Evolutionary conservation across 2,888 invertebrate species (phyloP), one percentile per base, ranked within the genome.

Genomic region (Trisateles emortualis): DNA sequence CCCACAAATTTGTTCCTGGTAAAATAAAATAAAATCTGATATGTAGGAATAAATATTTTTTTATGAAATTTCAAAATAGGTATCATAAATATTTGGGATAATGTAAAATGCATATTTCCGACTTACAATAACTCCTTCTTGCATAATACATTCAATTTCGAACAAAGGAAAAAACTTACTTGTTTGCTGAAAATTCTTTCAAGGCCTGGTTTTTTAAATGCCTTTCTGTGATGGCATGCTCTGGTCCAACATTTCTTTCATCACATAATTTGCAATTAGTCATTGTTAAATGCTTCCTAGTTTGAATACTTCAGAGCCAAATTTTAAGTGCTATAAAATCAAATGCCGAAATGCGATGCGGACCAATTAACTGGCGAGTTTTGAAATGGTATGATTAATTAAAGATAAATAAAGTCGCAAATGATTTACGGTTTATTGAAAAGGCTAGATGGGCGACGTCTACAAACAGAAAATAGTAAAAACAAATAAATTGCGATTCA

Each of bases 201-300:
- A 78, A 26, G n/a, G 46, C 52, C 44, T 39, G 42, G 43, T 78
- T 78, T 40, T 40, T 69, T 3, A 64, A 49, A 46, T 78, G 78
- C 6, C 52, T 63, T 24, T 56, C 56, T 0, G 76, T 35, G 1
- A 54, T 10, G 22, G 59, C 63, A 57, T 78, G 78, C 0, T 68
- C 74, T 2, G 61, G 47, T 6, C 41, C 59, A 4, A 62, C 49
- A 11, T 59, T 53, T 4, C 14, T 35, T 10, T 45, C 54, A 0
- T 3, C 38, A 51, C 78, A 78, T 16, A 78, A 14, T 0, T 48
- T 22, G 35, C 78, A 78, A 38, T 50, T 49, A 26, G 4, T 26
- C 72, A 71, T 77, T 59, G 64, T 72, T 4, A 2, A 39, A 13
- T 39, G 24, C 22, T 16, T 32, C 14, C 10, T n/a, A 11, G 19